Evolutionary conservation across 2,797 vertebrate species (phyloP), one percentile per base, ranked within the genome.

Genomic region (Sebastes taczanowskii): DNA sequence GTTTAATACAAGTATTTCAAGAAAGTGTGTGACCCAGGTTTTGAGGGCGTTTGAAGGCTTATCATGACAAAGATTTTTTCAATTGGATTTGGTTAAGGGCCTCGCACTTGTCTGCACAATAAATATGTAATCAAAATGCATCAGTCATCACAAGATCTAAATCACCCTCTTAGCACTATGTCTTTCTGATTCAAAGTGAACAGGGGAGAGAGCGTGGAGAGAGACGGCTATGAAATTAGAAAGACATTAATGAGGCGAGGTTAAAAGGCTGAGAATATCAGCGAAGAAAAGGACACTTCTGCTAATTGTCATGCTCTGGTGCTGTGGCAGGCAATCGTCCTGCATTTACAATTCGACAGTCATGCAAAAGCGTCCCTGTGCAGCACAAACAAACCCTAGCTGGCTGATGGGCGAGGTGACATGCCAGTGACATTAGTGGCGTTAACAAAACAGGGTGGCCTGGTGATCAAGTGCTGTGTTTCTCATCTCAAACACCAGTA

Each of bases 211-310:
- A 65, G 55, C 6, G 4, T 4, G 71, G 13, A 67, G 29, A 38
- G 16, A 68, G 60, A 34, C 69, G n/a, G 67, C 61, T 53, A 34
- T 14, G 52, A 35, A 59, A 74, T 82, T 82, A 71, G 46, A 35
- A 13, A 80, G 83, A 64, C 42, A 67, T 63, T 87, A 86, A 90
- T 88, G 80, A 90, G 86, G 46, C 6, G 53, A 79, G 85, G 74
- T 88, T 65, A 71, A 32, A 49, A 73, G 71, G 42, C 74, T 52
- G 77, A 82, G 49, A 79, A 65, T 13, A 73, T 74, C 25, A 73
- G 77, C 27, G 11, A 76, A 6, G 56, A 52, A 81, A 62, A 80
- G 80, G 20, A 77, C 80, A 81, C 68, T 81, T 65, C 55, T 66
- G 81, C 63, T 88, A 89, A 90, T 78, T 86, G 81, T 71, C 83